phyloP scores from a whole-genome alignment of 2,797 vertebrate genomes.

The Ambastaia sidthimunki region DNA sequence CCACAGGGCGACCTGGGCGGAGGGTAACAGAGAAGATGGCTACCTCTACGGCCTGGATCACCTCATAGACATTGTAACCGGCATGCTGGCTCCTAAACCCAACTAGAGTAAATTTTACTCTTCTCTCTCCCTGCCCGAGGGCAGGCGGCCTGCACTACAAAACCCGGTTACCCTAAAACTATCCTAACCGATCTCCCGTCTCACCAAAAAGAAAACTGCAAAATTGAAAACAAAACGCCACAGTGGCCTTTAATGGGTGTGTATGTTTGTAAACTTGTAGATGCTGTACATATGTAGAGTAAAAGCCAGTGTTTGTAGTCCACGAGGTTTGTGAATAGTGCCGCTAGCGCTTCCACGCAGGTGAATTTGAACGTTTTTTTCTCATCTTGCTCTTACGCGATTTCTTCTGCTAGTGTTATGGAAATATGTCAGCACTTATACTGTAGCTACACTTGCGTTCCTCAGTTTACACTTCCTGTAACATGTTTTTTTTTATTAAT shows the following conservation, averaged over 20 bases:
- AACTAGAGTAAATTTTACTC: constrained; percentile 65
- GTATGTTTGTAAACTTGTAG: constrained; percentile 55
- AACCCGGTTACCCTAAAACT: constrained; percentile 55
- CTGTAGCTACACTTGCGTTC: neutral
- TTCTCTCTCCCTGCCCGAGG: constrained; percentile 34
- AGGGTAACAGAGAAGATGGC: constrained; percentile 96
- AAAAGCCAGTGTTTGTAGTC: constrained; percentile 52
- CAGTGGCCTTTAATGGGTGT: constrained; percentile 42
- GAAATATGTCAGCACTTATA: constrained; percentile 9
- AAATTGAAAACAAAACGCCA: neutral
- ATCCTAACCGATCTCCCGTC: constrained; percentile 29
- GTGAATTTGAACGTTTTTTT: constrained; percentile 15
- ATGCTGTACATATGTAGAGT: constrained; percentile 57
- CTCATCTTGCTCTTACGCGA: constrained; percentile 14
- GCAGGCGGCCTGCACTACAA: constrained; percentile 54
- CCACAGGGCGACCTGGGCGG: constrained; percentile 87
- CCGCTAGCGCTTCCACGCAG: constrained; percentile 37
- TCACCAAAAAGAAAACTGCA: constrained; percentile 34
- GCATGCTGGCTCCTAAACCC: constrained; percentile 74
- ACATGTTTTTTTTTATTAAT: neutral
- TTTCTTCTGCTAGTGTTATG: constrained; percentile 33
- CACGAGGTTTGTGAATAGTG: constrained; percentile 33
- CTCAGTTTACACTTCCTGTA: neutral
- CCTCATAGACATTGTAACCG: constrained; percentile 88
- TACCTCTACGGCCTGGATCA: constrained; percentile 94